Percentiles rank a stretch among this genome's conserved stretches.
Evolutionary conservation across 2,797 vertebrate genomes (phyloP).

Genomic region (Stomatorhinus walkeri): DNA sequence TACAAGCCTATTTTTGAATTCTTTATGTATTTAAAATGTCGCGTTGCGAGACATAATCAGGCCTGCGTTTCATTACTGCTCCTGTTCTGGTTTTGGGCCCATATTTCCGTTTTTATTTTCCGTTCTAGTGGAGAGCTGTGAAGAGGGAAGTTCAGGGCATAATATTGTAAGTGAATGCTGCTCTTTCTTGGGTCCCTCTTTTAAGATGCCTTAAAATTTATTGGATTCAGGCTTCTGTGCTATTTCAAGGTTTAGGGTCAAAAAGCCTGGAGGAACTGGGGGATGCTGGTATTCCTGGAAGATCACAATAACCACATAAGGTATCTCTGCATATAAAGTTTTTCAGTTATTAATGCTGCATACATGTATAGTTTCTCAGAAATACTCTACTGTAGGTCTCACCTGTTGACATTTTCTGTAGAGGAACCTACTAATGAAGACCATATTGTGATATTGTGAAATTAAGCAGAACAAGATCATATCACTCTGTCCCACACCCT

Average conservation of each 20-base stretch:
- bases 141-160: constrained; percentile 1
- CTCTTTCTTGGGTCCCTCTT: background rate
- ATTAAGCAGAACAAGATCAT: background rate
- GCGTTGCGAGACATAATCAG: background rate
- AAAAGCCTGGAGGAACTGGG: background rate
- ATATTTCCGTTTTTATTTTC: background rate
- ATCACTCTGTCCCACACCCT: background rate
- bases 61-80: background rate
- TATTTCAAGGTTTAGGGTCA: background rate
- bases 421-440: background rate
- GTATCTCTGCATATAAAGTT: background rate
- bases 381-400: background rate
- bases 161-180: background rate
- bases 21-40: background rate
- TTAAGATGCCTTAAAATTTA: background rate
- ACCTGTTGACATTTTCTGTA: background rate
- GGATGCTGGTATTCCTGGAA: background rate
- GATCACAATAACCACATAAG: background rate
- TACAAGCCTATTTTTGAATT: background rate
- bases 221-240: background rate
- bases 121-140: background rate
- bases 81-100: background rate
- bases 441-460: background rate
- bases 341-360: background rate
- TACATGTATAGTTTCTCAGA: background rate